These are phyloP conservation scores for Eidolon helvum DNA, from an alignment of 2,113 vertebrate species.

Conservation along the genomic window DNA sequence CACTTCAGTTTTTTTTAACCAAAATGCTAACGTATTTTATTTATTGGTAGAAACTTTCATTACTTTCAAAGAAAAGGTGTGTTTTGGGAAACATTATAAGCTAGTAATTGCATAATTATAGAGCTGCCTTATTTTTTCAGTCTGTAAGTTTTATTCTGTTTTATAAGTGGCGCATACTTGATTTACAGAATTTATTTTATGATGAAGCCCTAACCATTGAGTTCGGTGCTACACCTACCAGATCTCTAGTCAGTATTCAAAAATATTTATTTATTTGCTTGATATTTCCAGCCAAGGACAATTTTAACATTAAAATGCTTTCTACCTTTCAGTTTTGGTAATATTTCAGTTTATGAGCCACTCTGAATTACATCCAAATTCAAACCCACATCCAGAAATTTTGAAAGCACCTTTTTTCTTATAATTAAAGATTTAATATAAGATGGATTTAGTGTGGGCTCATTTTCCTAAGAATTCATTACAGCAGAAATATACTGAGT, in stretches of 20 bases:
- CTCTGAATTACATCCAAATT: background rate
- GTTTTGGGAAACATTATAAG: background rate
- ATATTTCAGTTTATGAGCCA: background rate
- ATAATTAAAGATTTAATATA: conserved; percentile 56
- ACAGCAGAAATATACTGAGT: background rate
- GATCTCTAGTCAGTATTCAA: background rate
- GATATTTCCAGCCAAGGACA: background rate
- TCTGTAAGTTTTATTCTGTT: background rate
- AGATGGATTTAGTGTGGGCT: conserved; percentile 31
- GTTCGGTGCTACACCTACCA: rapidly evolving
- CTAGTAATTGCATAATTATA: background rate
- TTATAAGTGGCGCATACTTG: background rate
- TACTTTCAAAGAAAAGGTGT: background rate
- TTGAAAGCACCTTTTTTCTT: background rate
- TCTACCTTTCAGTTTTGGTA: background rate
- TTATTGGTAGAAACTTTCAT: background rate
- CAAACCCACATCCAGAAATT: background rate
- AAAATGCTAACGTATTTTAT: background rate
- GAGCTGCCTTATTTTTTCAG: background rate
- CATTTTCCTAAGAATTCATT: conserved; percentile 53
- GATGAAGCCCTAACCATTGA: background rate
- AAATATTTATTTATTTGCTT: background rate
- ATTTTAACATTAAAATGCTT: background rate
- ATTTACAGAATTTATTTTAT: background rate
- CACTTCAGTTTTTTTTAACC: background rate